A percentile compares a stretch with the other conserved stretches of the same genome.
Evolutionary conservation across 1,140 invertebrate genomes (phyloP).

Genomic region (Brachionus rubens): DNA sequence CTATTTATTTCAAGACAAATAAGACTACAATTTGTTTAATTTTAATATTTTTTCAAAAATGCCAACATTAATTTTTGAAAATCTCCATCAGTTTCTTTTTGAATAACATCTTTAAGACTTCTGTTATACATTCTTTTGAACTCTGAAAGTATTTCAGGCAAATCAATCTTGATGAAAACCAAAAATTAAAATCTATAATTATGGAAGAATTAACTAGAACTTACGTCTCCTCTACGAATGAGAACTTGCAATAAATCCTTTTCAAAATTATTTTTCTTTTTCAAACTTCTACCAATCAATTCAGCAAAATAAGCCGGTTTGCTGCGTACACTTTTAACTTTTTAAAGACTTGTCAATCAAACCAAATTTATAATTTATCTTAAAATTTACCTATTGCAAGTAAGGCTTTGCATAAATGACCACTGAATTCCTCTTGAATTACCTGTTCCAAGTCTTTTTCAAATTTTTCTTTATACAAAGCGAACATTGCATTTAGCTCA

Average conservation of each 20-base stretch:
- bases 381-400: conserved; percentile 37
- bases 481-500: conserved; percentile 68
- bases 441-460: conserved; percentile 20
- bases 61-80: conserved; percentile 23
- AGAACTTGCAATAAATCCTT: conserved; percentile 31
- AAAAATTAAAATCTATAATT: not conserved
- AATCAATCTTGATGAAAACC: conserved; percentile 1
- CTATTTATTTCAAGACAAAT: no score
- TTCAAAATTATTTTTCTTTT: not conserved
- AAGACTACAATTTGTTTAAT: no score
- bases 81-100: conserved; percentile 17
- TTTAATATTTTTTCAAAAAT: conserved; percentile 18
- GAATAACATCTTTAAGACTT: not conserved
- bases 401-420: conserved; percentile 3
- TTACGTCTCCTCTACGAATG: conserved; percentile 29
- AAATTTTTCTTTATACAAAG: conserved; percentile 68
- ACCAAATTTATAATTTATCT: not conserved
- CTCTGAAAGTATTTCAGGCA: conserved; percentile 37
- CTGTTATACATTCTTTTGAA: not conserved
- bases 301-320: conserved; percentile 33
- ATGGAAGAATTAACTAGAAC: not conserved
- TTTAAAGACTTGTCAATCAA: not conserved
- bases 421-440: conserved; percentile 1
- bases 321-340: not conserved
- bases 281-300: not conserved